Evolutionary conservation across 2,888 invertebrate genomes (phyloP).

Genomic region (Allophyes oxyacanthae): DNA sequence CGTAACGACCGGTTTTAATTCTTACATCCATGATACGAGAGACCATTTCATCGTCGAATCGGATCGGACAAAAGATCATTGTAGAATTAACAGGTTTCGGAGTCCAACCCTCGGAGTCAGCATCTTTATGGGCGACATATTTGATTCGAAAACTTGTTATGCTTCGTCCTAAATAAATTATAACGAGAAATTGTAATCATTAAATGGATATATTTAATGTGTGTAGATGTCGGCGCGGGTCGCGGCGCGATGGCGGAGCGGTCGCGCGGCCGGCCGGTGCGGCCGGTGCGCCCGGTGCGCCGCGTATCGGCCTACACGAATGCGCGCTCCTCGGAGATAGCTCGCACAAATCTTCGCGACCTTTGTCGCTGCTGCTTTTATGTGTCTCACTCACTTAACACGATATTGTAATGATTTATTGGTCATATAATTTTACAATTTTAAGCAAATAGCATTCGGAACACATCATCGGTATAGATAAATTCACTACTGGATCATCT

Average conservation of each 20-base stretch:
- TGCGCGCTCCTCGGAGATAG: constrained; percentile 82
- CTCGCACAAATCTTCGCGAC: constrained; percentile 78
- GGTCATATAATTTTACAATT: constrained; percentile 12
- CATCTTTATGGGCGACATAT: constrained; percentile 89
- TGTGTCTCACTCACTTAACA: constrained; percentile 65
- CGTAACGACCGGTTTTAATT: constrained; percentile 86
- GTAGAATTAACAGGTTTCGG: constrained; percentile 81
- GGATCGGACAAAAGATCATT: constrained; percentile 81
- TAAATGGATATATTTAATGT: constrained; percentile 88
- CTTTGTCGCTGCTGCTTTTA: constrained; percentile 79
- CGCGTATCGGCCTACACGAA: constrained; percentile 84
- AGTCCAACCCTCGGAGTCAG: constrained; percentile 85
- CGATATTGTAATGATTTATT: constrained; percentile 63
- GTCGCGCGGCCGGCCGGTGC: constrained; percentile 55
- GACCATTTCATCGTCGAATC: constrained; percentile 78
- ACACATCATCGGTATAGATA: not conserved
- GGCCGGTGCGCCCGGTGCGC: constrained; percentile 46
- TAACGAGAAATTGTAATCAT: constrained; percentile 89
- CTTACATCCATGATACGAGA: constrained; percentile 84
- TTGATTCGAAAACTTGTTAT: constrained; percentile 90
- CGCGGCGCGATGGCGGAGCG: constrained; percentile 63
- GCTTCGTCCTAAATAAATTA: constrained; percentile 89
- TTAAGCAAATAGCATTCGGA: constrained; percentile 2
- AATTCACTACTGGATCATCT: too few species aligned
- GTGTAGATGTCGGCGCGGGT: constrained; percentile 74